Percentiles rank a stretch among this genome's conserved stretches.
phyloP scores from a whole-genome alignment of 2,797 vertebrate genomes.

The Stomatorhinus walkeri region DNA sequence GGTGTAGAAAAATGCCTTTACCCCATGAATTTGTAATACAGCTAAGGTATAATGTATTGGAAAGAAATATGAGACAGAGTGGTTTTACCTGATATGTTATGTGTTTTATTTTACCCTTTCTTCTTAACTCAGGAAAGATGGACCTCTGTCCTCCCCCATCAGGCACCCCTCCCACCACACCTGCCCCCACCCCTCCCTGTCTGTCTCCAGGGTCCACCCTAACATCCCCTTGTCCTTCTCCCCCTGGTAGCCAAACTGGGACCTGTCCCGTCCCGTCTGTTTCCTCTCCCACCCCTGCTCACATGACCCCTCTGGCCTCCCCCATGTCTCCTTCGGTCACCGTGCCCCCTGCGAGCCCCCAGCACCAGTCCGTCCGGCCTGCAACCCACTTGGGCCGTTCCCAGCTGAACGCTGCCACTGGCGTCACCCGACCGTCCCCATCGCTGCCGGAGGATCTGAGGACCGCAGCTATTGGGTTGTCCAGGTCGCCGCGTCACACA shows the following conservation, averaged over 20 bases:
- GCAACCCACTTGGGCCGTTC: conserved; percentile 56
- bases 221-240: conserved; percentile 31
- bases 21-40: neutral
- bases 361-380: conserved; percentile 43
- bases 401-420: conserved; percentile 59
- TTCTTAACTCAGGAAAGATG: conserved; percentile 38
- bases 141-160: conserved; percentile 40
- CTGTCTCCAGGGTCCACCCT: conserved; percentile 35
- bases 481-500: conserved; percentile 32
- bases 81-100: neutral
- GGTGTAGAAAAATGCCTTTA: neutral
- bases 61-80: neutral
- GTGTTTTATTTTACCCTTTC: neutral
- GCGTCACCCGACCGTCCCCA: conserved; percentile 50
- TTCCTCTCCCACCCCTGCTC: conserved; percentile 21
- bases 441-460: conserved; percentile 52
- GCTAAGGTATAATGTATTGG: neutral
- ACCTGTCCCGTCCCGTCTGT: neutral
- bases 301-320: conserved; percentile 14
- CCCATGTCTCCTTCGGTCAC: conserved; percentile 44
- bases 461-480: conserved; percentile 31
- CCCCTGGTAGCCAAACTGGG: neutral
- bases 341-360: conserved; percentile 35
- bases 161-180: conserved; percentile 26
- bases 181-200: conserved; percentile 29